Evolutionary conservation across 1,140 invertebrate species (phyloP).

Genomic region (Nebria ingens): DNA sequence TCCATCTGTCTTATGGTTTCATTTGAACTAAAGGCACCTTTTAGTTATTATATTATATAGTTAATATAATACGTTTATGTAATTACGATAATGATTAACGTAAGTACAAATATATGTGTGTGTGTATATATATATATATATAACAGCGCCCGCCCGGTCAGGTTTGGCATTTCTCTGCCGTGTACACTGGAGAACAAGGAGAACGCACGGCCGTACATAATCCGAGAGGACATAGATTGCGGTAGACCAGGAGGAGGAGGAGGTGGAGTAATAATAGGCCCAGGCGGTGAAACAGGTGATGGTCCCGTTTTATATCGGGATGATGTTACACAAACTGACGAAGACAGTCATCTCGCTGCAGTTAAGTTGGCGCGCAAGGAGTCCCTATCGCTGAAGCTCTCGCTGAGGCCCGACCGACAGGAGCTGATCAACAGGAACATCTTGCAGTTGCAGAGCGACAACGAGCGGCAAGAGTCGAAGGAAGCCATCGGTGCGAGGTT

Average conservation of each 20-base stretch:
- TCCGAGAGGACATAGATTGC: constrained; percentile 51
- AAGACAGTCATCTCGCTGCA: constrained; percentile 57
- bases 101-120: no score
- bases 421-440: constrained; percentile 96
- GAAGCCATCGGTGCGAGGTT: constrained; percentile 90
- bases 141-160: constrained; percentile 60
- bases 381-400: constrained; percentile 88
- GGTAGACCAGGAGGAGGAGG: constrained; percentile 53
- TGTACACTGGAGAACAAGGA: constrained; percentile 75
- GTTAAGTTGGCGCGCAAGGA: constrained; percentile 89
- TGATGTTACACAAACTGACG: constrained; percentile 36
- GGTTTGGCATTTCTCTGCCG: constrained; percentile 58
- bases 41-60: no score
- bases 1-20: no score
- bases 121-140: background rate
- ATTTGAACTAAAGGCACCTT: no score
- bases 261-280: constrained; percentile 63
- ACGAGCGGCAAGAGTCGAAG: constrained; percentile 87
- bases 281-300: constrained; percentile 61
- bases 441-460: constrained; percentile 82
- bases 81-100: background rate
- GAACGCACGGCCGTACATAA: constrained; percentile 66
- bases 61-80: background rate
- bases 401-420: constrained; percentile 81
- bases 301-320: constrained; percentile 36